phyloP scores from a whole-genome alignment of 1,140 invertebrate genomes.

The Brachionus rotundiformis region DNA sequence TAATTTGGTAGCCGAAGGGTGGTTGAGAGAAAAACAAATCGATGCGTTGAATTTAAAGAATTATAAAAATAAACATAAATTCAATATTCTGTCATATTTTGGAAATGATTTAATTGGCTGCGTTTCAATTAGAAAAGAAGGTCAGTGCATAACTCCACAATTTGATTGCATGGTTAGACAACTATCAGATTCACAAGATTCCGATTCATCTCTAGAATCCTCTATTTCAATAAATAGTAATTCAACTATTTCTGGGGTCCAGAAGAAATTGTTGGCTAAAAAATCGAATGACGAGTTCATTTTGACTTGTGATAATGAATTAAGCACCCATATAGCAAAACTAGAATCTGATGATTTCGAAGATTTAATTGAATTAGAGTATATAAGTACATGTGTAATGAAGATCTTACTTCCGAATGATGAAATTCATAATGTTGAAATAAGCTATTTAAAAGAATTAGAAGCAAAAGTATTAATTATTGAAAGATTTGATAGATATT shows the following conservation, averaged over 20 bases:
- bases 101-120: not conserved
- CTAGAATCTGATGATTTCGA: not conserved
- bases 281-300: not conserved
- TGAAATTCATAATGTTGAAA: conserved; percentile 29
- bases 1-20: not conserved
- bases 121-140: not conserved
- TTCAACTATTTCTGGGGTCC: conserved; percentile 1
- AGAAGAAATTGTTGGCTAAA: not conserved
- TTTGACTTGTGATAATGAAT: conserved; percentile 3
- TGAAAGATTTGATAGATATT: conserved; percentile 24
- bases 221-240: not conserved
- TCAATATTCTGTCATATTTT: conserved; percentile 3
- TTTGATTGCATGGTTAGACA: not conserved
- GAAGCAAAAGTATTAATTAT: not conserved
- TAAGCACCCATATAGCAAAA: conserved; percentile 14
- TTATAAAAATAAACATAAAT: not conserved
- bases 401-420: not conserved
- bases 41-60: not conserved
- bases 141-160: not conserved
- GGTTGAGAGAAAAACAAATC: not conserved
- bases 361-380: conserved; percentile 11
- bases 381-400: conserved; percentile 14
- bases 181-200: not conserved
- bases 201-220: not conserved
- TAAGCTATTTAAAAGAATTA: not conserved